Conservation (phyloP, 2,113 vertebrate species). For the Tenrec ecaudatus region DNA sequence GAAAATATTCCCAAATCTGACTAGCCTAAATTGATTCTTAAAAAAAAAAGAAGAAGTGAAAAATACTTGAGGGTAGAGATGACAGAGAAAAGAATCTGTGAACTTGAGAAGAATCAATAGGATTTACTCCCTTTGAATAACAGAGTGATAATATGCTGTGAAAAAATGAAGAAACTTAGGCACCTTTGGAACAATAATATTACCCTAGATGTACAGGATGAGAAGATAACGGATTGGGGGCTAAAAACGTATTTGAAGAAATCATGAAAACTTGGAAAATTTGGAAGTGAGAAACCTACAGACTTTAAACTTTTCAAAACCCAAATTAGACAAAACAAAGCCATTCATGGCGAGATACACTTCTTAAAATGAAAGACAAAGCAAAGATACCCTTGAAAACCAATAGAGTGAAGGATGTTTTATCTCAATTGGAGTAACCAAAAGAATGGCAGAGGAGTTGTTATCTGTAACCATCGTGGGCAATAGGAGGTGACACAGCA, state of each 20-base stretch:
- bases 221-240: neutral
- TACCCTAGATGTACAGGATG: neutral
- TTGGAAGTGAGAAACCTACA: neutral
- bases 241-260: neutral
- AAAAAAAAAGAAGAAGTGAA: neutral
- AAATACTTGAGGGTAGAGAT: neutral
- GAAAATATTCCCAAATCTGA: neutral
- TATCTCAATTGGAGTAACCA: neutral
- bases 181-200: neutral
- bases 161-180: neutral
- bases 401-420: neutral
- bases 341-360: neutral
- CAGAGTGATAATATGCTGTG: neutral
- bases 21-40: neutral
- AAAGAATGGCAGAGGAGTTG: neutral
- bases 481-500: neutral
- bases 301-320: neutral
- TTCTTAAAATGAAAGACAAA: neutral
- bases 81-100: neutral
- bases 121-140: neutral
- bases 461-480: neutral
- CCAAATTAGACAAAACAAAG: neutral
- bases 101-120: neutral
- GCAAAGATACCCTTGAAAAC: neutral
- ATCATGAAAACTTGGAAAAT: neutral